A percentile compares a stretch with the other conserved stretches of the same genome.
phyloP scores from a whole-genome alignment of 2,888 invertebrate genomes.

The Amphipyra berbera region DNA sequence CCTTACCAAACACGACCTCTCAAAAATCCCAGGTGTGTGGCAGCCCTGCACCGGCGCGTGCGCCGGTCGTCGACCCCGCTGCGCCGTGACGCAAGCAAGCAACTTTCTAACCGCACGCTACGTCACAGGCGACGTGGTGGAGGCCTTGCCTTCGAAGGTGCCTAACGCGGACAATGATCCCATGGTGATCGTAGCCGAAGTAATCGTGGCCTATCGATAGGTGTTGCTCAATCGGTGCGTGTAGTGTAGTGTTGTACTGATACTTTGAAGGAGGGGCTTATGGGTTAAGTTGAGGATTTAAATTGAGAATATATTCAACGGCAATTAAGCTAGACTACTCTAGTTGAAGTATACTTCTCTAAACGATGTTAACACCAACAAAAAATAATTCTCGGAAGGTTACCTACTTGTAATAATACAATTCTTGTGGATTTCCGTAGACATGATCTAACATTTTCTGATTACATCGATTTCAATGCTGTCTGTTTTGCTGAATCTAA shows the following conservation, averaged over 20 bases:
- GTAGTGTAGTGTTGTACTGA: not conserved
- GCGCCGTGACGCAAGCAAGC: conserved; percentile 86
- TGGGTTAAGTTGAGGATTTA: too few relatives aligned
- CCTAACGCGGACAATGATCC: conserved; percentile 65
- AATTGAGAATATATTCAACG: too few relatives aligned
- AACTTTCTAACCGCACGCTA: conserved; percentile 86
- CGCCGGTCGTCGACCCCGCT: conserved; percentile 77
- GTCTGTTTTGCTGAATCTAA: not conserved
- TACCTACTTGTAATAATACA: too few relatives aligned
- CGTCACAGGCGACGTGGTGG: conserved; percentile 83
- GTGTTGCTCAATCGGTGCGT: conserved; percentile 48
- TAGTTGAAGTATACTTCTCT: too few relatives aligned
- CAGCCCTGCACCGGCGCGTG: conserved; percentile 63
- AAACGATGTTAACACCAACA: too few relatives aligned
- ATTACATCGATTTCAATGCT: conserved; percentile 1
- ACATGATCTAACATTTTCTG: conserved; percentile 6
- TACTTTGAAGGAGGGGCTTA: too few relatives aligned
- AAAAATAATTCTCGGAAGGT: too few relatives aligned
- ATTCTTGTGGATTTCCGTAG: not conserved
- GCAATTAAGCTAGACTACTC: too few relatives aligned
- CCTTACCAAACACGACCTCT: conserved; percentile 21
- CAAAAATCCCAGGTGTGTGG: conserved; percentile 28
- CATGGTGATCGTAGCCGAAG: conserved; percentile 44
- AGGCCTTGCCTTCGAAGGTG: conserved; percentile 71
- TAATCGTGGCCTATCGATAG: conserved; percentile 40